These are phyloP conservation scores for Tinamus major DNA, from an alignment of 2,797 vertebrate genomes.

Conservation along the genomic window DNA sequence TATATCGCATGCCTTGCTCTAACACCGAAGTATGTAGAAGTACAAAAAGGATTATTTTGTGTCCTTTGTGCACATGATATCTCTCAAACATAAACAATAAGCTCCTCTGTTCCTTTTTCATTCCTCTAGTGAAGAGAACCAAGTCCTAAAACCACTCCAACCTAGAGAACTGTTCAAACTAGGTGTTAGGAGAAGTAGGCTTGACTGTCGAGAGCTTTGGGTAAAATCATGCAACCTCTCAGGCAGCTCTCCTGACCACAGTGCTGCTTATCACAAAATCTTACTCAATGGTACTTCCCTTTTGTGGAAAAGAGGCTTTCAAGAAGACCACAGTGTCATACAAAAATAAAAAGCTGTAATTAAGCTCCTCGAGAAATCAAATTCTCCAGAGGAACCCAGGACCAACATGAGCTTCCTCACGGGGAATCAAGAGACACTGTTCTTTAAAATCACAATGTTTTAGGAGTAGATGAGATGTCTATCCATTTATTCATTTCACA, in stretches of 20 bases:
- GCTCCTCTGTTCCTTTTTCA: neutral
- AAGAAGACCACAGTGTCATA: neutral
- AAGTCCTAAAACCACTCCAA: neutral
- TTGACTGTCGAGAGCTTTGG: neutral
- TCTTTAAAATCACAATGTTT: neutral
- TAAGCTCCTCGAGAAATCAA: neutral
- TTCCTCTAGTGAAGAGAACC: neutral
- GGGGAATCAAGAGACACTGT: neutral
- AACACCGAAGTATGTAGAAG: rapidly evolving
- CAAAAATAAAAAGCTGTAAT: neutral
- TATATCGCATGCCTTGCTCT: neutral
- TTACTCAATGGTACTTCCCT: neutral
- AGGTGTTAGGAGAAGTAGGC: neutral
- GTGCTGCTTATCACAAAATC: neutral
- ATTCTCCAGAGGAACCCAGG: neutral
- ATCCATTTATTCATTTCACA: neutral
- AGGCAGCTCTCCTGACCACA: neutral
- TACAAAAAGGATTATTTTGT: neutral
- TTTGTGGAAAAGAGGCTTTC: neutral
- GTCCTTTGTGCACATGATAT: neutral
- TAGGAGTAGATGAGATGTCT: neutral
- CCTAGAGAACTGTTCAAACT: neutral
- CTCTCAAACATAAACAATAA: neutral
- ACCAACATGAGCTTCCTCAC: neutral
- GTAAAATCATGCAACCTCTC: neutral